Evolutionary conservation across 2,113 vertebrate genomes (phyloP).

Genomic region (Nannospalax galili): DNA sequence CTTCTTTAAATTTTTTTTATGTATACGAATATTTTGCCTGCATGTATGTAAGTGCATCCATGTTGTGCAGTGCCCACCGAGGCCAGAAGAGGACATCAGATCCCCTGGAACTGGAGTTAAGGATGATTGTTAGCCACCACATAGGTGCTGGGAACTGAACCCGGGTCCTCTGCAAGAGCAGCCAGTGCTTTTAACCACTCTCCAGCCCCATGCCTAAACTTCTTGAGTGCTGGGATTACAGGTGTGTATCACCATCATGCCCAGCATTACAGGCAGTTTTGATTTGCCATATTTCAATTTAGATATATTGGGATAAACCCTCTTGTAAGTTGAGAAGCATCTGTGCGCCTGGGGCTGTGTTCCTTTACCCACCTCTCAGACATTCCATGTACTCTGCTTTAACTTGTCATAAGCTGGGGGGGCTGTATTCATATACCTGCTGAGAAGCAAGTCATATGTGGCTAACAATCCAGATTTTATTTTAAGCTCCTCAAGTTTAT

Average conservation of each 20-base stretch:
- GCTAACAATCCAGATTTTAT: constrained; percentile 56
- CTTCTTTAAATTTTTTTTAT: not conserved
- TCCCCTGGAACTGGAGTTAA: too few species aligned
- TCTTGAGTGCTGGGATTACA: not conserved
- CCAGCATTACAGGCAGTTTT: not conserved
- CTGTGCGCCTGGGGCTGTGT: not conserved
- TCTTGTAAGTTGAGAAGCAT: not conserved
- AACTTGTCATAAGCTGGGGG: constrained; percentile 13
- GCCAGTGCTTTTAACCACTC: too few species aligned
- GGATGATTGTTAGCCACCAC: too few species aligned
- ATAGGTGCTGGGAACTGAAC: too few species aligned
- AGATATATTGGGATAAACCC: not conserved
- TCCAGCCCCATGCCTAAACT: not conserved
- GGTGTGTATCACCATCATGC: not conserved
- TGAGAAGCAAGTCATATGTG: constrained; percentile 54
- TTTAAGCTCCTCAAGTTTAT: constrained; percentile 57
- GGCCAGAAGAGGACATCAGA: too few species aligned
- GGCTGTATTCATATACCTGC: constrained; percentile 27
- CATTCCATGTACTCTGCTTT: not conserved
- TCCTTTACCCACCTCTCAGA: not conserved
- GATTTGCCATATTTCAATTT: not conserved
- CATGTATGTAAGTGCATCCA: too few species aligned
- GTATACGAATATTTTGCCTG: too few species aligned
- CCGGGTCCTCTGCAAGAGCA: too few species aligned
- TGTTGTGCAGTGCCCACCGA: too few species aligned